Base-by-base conservation (phyloP, 2,797 vertebrate genomes). In the Pogonophryne albipinna region DNA sequence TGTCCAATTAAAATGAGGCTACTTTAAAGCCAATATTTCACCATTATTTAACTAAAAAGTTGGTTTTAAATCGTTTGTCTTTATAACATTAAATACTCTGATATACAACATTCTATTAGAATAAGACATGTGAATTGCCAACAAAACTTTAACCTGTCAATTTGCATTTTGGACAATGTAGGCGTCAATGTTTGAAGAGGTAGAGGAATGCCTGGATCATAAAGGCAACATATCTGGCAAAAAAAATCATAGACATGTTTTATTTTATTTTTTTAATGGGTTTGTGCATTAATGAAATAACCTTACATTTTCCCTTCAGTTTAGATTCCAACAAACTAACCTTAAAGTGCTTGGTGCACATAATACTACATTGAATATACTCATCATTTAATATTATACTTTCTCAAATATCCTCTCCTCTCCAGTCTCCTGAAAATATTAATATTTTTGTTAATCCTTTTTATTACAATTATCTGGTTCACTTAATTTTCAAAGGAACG, bases 81-180 rank as follows among this genome's bases (percentile, higher is more conserved):
- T 42, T 0, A 0, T 44, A 14, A 20, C 12, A 44, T 19, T 7
- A 12, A 44, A 42, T 14, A 60, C 42, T 42, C 56, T 0, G 3
- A 45, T 60, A 23, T 20, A 44, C 41, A 44, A 27, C 4, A 27
- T 27, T 27, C 27, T 27, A 4, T 27, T 27, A 4, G 27, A 34
- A 4, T 14, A 17, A 27, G 11, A 47, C 42, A 27, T 27, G 27
- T 27, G 27, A 27, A 27, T 27, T 27, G 27, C 27, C 27, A 27
- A 4, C 27, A 27, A 27, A 27, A 27, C 27, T 27, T 27, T 27
- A 27, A 27, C 4, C 27, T 27, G 27, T 27, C 27, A 27, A 27
- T 27, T 27, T 27, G 27, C 27, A 27, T 4, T 27, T 27, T 27
- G 27, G 27, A 4, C 27, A 27, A 27, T 27, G 27, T 27, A 27